Base-by-base conservation (phyloP, 2,888 invertebrate species). In the Lobophora halterata region DNA sequence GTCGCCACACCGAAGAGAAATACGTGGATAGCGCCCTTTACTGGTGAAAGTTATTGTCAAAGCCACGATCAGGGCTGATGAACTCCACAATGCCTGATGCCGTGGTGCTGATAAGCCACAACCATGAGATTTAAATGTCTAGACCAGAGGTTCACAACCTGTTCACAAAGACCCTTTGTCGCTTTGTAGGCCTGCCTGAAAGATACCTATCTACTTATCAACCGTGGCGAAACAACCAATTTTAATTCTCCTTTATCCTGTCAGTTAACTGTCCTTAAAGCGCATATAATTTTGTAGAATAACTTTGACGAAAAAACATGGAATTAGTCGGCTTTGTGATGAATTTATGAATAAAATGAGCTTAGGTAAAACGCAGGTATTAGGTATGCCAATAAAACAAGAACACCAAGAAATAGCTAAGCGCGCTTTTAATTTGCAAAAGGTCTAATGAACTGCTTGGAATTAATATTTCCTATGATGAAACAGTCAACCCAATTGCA, bases 121-220 rank as follows among this genome's bases (percentile, higher is more conserved):
- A n/a, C n/a, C n/a, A n/a, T n/a, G 7, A 33, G 43, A 43, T 43
- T 43, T 42, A 42, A 42, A 42, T 37, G 42, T 42, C 42, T 42
- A 29, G 31, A 36, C 18, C 35, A 23, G 21, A 31, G 28, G 28
- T 33, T 17, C 9, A n/a, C 6, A 17, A 27, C 16, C 27, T 27
- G 20, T 13, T 9, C 11, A 25, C 19, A 13, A 26, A 14, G 14
- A 9, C 13, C 9, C n/a, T 12, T 8, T 29, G 29, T 14, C 6
- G 19, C 5, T 14, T 30, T 29, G 11, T 28, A n/a, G n/a, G n/a
- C 18, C 7, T 12, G 11, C 10, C 18, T 28, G n/a, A n/a, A n/a
- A n/a, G n/a, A n/a, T n/a, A n/a, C n/a, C n/a, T n/a, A n/a, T n/a
- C n/a, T n/a, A n/a, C n/a, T n/a, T n/a, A n/a, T n/a, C n/a, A n/a